Conservation (phyloP, 2,888 invertebrate genomes). For the Archaeoteleia sp. region DNA sequence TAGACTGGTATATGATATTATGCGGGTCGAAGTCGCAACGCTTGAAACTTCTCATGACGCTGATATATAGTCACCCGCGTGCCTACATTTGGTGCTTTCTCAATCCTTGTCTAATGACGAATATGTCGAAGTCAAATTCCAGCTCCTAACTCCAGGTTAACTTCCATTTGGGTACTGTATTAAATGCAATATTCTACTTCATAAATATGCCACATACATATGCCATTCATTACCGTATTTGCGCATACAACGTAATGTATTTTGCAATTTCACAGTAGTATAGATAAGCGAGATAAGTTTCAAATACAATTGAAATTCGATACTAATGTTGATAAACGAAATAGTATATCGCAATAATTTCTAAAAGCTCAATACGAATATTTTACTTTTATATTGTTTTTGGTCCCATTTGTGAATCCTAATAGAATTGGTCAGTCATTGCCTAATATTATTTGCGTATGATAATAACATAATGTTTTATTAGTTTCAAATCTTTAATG, state of each 20-base stretch:
- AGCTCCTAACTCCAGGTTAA: slow-evolving; percentile 38
- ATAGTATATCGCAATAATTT: too few relatives aligned
- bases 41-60: slow-evolving; percentile 62
- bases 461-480: too few relatives aligned
- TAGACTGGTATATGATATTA: slow-evolving; percentile 61
- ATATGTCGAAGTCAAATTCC: slow-evolving; percentile 43
- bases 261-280: slow-evolving; percentile 40
- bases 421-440: too few relatives aligned
- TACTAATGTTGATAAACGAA: too few relatives aligned
- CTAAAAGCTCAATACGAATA: too few relatives aligned
- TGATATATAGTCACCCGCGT: slow-evolving; percentile 63
- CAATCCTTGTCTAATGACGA: slow-evolving; percentile 50
- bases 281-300: too few relatives aligned
- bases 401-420: too few relatives aligned
- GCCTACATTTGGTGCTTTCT: slow-evolving; percentile 50
- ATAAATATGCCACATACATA: slow-evolving; percentile 38
- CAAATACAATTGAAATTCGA: too few relatives aligned
- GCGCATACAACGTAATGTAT: slow-evolving; percentile 26
- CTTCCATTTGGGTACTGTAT: slow-evolving; percentile 35
- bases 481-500: too few relatives aligned
- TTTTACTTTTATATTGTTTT: too few relatives aligned
- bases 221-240: slow-evolving; percentile 24
- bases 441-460: too few relatives aligned
- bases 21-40: slow-evolving; percentile 58
- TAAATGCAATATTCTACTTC: slow-evolving; percentile 36